phyloP scores from a whole-genome alignment of 2,113 vertebrate species.

The Pipra filicauda region DNA sequence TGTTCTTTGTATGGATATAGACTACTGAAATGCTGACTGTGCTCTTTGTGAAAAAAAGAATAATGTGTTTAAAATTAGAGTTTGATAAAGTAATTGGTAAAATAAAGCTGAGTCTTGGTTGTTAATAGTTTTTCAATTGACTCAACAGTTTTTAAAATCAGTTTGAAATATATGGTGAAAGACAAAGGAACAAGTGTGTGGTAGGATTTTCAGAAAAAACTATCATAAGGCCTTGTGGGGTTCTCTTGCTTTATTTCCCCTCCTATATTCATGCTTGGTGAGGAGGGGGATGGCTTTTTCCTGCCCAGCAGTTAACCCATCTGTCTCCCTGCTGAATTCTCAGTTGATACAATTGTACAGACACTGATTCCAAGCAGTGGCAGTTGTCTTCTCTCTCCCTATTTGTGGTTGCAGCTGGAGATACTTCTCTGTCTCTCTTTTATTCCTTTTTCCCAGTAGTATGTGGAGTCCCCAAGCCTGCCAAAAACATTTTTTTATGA shows the following conservation, averaged over 20 bases:
- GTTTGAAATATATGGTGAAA: neutral
- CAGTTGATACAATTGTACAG: neutral
- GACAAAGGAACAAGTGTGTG: neutral
- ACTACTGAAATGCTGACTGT: neutral
- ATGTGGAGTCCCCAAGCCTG: neutral
- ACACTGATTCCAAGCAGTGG: neutral
- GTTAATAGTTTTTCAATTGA: neutral
- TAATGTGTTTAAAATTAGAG: neutral
- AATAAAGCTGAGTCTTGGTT: neutral
- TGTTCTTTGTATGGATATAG: neutral
- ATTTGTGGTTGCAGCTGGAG: neutral
- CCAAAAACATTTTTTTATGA: neutral
- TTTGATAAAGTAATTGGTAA: neutral
- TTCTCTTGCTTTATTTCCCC: neutral
- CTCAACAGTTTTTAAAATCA: neutral
- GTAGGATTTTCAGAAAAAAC: neutral
- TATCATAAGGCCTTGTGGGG: neutral
- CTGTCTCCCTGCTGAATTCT: neutral
- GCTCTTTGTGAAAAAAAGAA: neutral
- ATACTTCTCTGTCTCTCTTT: neutral
- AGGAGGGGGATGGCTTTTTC: neutral
- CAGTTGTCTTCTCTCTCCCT: neutral
- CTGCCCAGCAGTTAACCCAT: neutral
- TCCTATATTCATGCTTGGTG: neutral
- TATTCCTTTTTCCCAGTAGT: neutral